Conservation (phyloP, 2,797 vertebrate genomes). For the Aphelocoma californica region DNA sequence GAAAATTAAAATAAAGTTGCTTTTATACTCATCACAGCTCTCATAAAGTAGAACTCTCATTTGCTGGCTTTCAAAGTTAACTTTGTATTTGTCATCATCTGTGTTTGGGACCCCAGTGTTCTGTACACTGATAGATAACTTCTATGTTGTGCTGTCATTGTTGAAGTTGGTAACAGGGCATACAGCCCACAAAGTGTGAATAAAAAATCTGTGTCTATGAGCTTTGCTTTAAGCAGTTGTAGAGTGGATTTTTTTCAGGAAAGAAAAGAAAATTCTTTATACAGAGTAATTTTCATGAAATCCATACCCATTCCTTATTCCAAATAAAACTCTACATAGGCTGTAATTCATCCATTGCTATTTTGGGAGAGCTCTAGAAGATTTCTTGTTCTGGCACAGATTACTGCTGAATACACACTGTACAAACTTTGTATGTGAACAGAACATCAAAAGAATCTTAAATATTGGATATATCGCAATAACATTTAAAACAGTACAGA, state of each 20-base stretch:
- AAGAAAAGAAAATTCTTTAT: background rate
- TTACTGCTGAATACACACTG: background rate
- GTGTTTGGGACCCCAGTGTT: background rate
- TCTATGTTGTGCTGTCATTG: background rate
- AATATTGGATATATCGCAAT: background rate
- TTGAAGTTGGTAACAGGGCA: background rate
- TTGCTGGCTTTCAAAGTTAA: background rate
- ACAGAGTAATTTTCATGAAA: background rate
- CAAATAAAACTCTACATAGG: background rate
- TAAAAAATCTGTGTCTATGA: background rate
- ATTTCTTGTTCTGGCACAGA: background rate
- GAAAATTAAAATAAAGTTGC: background rate
- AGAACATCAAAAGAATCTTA: background rate
- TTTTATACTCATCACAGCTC: background rate
- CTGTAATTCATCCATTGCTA: background rate
- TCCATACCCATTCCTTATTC: background rate
- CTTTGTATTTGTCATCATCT: accelerated
- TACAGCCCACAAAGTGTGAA: background rate
- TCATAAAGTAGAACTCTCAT: background rate
- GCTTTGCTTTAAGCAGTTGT: background rate
- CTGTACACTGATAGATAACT: background rate
- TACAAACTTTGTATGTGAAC: background rate
- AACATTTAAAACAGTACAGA: background rate
- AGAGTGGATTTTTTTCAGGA: background rate
- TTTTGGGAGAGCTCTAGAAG: background rate